Evolutionary conservation across 2,797 vertebrate genomes (phyloP), one percentile per base, ranked within the genome.

Genomic region (Luscinia luscinia): DNA sequence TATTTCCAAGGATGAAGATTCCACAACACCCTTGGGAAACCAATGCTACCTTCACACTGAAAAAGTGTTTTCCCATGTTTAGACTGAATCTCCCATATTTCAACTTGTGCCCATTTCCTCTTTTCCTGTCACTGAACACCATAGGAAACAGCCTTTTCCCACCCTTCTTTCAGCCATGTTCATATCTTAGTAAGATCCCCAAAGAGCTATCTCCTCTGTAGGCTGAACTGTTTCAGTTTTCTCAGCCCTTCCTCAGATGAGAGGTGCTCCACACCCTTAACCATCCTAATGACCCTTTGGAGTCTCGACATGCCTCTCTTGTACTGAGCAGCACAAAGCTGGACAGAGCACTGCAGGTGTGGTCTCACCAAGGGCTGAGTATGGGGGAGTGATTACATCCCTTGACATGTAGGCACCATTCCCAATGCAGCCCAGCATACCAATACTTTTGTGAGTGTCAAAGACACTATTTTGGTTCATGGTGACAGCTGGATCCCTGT

Each of bases 131-230:
- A 46, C 15, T 32, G 36, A 36, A 14, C 41, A 48, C 9, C 5
- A 27, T 0, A 5, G 12, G 28, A 48, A 80, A 40, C 10, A 62
- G 4, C 3, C 2, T 40, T 34, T 88, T 81, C 18, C 27, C 8
- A 49, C 2, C 17, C 20, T 75, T 24, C 26, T n/a, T 36, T 67
- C 26, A 55, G 17, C 13, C 34, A 14, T 12, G 36, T 46, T 6
- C 34, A 12, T 17, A 11, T 2, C 0, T 63, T 27, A 54, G 17
- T 34, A 41, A 73, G n/a, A 63, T 59, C 5, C 2, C 3, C 3
- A 28, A 8, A 24, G 7, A 77, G 9, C 8, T 11, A 11, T 26
- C 9, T 72, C 5, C 4, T 83, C n/a, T 57, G 12, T 17, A 66
- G 30, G 20, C 9, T 72, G n/a, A 79, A 40, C 12, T 54, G 11